Conservation (phyloP, 2,113 vertebrate genomes). For the Apteryx owenii region DNA sequence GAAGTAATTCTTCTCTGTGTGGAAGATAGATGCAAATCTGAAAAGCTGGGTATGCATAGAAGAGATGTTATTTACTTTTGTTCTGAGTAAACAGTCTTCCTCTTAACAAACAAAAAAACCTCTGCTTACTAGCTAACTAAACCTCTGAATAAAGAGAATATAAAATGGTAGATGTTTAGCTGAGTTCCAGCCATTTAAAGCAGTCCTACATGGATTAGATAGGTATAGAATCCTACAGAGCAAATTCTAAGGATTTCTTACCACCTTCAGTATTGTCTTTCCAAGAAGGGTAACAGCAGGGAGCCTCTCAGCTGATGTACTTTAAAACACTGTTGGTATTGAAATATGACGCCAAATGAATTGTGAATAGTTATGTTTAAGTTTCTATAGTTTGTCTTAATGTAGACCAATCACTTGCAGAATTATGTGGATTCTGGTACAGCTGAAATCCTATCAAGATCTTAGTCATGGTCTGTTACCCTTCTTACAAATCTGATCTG, state of each 20-base stretch:
- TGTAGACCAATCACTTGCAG: background rate
- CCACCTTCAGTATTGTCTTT: background rate
- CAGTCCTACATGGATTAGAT: background rate
- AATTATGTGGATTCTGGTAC: background rate
- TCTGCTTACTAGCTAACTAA: background rate
- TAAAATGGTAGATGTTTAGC: background rate
- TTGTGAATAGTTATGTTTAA: background rate
- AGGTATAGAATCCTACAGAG: background rate
- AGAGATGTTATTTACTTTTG: background rate
- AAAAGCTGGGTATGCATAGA: background rate
- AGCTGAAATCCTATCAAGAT: background rate
- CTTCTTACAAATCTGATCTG: background rate
- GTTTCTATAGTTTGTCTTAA: background rate
- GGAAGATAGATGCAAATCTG: background rate
- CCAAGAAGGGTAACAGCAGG: background rate
- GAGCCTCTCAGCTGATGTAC: background rate
- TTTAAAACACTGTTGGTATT: background rate
- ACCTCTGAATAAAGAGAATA: background rate
- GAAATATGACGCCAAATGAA: background rate
- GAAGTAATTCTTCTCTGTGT: background rate
- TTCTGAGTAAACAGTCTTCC: background rate
- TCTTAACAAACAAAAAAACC: background rate
- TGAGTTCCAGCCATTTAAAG: background rate
- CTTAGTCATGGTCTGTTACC: background rate
- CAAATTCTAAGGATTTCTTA: background rate